Conservation (phyloP, 2,888 invertebrate species). For the Xanthia icteritia region DNA sequence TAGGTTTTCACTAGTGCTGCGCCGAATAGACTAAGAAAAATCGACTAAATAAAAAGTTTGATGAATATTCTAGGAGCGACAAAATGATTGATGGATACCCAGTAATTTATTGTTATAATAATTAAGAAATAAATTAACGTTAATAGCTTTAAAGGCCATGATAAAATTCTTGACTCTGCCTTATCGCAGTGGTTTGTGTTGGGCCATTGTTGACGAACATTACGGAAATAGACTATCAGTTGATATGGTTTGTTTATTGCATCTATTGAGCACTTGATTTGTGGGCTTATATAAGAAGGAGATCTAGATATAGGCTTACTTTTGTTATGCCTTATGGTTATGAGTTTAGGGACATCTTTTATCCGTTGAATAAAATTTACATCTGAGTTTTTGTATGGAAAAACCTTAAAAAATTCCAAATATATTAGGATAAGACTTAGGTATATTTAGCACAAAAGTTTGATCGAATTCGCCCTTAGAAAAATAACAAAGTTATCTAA, state of each 20-base stretch:
- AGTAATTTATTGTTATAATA: conserved; percentile 33
- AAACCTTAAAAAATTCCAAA: no score
- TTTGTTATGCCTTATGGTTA: no score
- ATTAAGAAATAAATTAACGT: conserved; percentile 53
- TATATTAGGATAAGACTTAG: no score
- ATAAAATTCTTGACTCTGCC: conserved; percentile 61
- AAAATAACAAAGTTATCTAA: no score
- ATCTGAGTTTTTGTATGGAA: no score
- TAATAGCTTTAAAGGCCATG: conserved; percentile 51
- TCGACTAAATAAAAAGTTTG: conserved; percentile 6
- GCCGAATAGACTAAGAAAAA: neutral
- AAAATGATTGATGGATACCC: conserved; percentile 43
- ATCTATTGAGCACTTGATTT: conserved; percentile 54
- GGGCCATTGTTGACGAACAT: conserved; percentile 53
- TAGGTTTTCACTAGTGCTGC: conserved; percentile 48
- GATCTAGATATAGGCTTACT: neutral
- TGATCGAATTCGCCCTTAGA: no score
- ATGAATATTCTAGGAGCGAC: neutral
- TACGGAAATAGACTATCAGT: conserved; percentile 61
- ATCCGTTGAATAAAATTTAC: no score
- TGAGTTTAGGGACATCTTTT: no score
- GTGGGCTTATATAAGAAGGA: conserved; percentile 39
- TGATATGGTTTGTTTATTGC: conserved; percentile 52
- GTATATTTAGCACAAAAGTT: no score
- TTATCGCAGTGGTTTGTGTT: conserved; percentile 56